Percentiles rank a stretch among this genome's conserved stretches.
phyloP scores from a whole-genome alignment of 2,888 invertebrate genomes.

The Volucella inanis region DNA sequence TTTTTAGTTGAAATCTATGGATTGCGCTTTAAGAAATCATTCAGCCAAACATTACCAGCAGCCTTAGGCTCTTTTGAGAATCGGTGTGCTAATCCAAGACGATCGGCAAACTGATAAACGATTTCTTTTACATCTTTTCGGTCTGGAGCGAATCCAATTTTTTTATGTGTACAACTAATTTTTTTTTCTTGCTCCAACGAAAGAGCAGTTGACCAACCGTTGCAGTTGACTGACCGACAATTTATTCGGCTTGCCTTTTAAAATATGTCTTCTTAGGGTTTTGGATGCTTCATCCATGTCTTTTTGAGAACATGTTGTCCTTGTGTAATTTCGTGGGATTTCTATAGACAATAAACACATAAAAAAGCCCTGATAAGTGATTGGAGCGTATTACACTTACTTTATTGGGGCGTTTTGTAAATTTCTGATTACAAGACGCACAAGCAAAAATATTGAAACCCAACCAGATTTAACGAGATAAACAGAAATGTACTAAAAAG shows the following conservation, averaged over 20 bases:
- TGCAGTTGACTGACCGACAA: too few species aligned
- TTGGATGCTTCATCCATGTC: slow-evolving; percentile 8
- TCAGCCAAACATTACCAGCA: slow-evolving; percentile 25
- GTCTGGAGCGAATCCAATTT: slow-evolving; percentile 8
- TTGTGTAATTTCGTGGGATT: not conserved
- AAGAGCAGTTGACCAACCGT: too few species aligned
- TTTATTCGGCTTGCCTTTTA: not conserved
- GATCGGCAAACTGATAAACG: slow-evolving; percentile 15
- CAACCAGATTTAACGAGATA: too few species aligned
- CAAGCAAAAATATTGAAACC: too few species aligned
- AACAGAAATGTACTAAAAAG: too few species aligned
- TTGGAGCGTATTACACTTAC: too few species aligned
- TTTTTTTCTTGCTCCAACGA: too few species aligned
- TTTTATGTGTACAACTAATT: too few species aligned
- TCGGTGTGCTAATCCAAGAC: slow-evolving; percentile 8
- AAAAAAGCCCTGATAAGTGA: too few species aligned
- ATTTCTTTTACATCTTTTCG: slow-evolving; percentile 24
- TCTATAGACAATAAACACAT: too few species aligned
- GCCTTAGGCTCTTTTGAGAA: not conserved
- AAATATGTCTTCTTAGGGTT: not conserved
- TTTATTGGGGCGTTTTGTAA: too few species aligned
- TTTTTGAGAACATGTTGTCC: not conserved
- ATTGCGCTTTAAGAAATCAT: slow-evolving; percentile 18
- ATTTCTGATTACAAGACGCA: too few species aligned
- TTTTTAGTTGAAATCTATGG: slow-evolving; percentile 9